These are phyloP conservation scores for Romanogobio albipinnatus DNA, from an alignment of 2,113 vertebrate species.

Conservation along the genomic window DNA sequence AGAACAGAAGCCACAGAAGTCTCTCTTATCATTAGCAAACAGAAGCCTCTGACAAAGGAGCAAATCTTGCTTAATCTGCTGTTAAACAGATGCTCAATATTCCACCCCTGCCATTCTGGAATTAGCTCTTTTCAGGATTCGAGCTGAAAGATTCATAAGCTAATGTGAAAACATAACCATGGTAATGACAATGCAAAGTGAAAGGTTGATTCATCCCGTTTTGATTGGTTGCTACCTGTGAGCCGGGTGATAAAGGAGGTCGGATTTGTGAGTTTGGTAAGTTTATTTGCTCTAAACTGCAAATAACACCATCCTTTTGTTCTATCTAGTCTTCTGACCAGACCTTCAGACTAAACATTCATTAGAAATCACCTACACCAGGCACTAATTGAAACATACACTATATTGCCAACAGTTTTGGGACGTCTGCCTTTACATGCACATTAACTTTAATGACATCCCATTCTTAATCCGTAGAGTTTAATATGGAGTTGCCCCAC, in stretches of 20 bases:
- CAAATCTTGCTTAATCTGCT: conserved; percentile 72
- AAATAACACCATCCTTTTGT: neutral
- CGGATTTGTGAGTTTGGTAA: neutral
- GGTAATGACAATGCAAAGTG: conserved; percentile 66
- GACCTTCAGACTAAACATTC: neutral
- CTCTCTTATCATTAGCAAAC: conserved; percentile 73
- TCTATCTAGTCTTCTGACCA: neutral
- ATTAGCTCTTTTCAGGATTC: conserved; percentile 63
- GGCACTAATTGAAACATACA: no score
- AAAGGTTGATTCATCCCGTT: conserved; percentile 49
- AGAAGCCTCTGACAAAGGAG: conserved; percentile 71
- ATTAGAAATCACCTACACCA: neutral
- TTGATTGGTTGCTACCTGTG: conserved; percentile 3
- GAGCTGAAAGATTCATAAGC: conserved; percentile 66
- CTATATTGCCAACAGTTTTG: no score
- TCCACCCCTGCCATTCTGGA: conserved; percentile 66
- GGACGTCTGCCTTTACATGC: no score
- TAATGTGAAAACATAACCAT: conserved; percentile 59
- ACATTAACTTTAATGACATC: no score
- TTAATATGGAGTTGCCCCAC: no score
- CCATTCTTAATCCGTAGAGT: no score
- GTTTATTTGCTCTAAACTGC: neutral
- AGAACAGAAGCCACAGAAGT: conserved; percentile 52
- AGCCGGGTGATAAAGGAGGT: neutral
- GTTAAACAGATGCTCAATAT: conserved; percentile 72